Percentiles rank a stretch among this genome's conserved stretches.
These are phyloP conservation scores for Gryllus longicercus DNA, from an alignment of 2,888 invertebrate genomes.

Conservation along the genomic window DNA sequence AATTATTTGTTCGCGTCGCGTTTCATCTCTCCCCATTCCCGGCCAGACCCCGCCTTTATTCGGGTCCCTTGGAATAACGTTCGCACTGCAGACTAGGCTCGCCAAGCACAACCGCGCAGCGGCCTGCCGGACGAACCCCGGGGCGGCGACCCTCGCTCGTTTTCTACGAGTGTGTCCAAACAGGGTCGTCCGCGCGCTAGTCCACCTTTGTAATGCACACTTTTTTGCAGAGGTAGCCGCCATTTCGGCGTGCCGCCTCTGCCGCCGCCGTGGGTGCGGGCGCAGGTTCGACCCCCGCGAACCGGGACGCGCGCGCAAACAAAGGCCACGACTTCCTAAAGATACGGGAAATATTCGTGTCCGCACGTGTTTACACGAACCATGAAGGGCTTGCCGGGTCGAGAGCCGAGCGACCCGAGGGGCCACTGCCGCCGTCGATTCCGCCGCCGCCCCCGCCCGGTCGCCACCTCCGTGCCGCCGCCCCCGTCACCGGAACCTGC, in stretches of 20 bases:
- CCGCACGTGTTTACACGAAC: conserved; percentile 4
- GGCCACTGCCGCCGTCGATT: not conserved
- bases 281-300: not conserved
- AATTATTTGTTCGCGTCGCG: not conserved
- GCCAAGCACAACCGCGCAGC: not conserved
- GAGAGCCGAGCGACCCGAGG: no score
- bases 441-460: not conserved
- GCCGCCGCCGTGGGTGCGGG: not conserved
- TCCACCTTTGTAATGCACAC: not conserved
- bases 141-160: not conserved
- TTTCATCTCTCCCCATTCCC: not conserved
- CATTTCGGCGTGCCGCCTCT: not conserved
- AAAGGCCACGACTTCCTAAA: not conserved
- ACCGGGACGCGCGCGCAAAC: not conserved
- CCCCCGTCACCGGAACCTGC: not conserved
- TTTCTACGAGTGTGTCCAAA: not conserved
- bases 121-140: not conserved
- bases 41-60: not conserved
- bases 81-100: no score
- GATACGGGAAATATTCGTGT: conserved; percentile 9
- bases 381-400: not conserved
- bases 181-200: not conserved
- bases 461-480: not conserved
- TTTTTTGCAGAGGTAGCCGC: not conserved
- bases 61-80: conserved; percentile 8